phyloP scores from a whole-genome alignment of 2,888 invertebrate genomes.

The Schrankia costaestrigalis region DNA sequence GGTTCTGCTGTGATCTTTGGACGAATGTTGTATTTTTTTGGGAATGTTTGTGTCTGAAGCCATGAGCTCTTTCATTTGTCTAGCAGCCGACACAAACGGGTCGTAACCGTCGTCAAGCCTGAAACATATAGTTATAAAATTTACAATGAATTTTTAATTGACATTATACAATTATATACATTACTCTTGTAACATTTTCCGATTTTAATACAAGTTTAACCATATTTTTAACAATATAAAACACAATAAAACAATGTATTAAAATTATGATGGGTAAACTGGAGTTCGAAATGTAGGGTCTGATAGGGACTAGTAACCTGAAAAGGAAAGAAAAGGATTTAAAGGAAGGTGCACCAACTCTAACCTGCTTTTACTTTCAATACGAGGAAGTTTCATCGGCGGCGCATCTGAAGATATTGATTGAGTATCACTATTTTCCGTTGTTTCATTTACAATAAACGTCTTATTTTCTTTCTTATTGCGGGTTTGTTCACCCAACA shows the following conservation, averaged over 20 bases:
- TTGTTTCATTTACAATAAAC: conserved; percentile 54
- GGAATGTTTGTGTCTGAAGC: conserved; percentile 82
- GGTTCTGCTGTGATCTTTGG: conserved; percentile 69
- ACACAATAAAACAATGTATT: too few relatives aligned
- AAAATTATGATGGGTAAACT: too few relatives aligned
- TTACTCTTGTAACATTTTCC: too few relatives aligned
- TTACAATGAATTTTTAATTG: too few relatives aligned
- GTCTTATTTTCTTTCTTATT: conserved; percentile 54
- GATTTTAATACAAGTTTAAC: too few relatives aligned
- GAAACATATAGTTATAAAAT: conserved; percentile 42
- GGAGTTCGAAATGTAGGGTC: too few relatives aligned
- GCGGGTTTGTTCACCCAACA: conserved; percentile 55
- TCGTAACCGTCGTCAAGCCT: conserved; percentile 83
- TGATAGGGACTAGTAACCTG: too few relatives aligned
- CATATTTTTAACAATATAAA: too few relatives aligned
- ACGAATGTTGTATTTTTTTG: conserved; percentile 61
- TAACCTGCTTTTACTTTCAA: conserved; percentile 70
- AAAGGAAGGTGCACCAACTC: conserved; percentile 38
- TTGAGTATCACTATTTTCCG: conserved; percentile 54
- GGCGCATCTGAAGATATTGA: conserved; percentile 62
- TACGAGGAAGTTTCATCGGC: conserved; percentile 69
- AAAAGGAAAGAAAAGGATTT: not conserved
- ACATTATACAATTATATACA: too few relatives aligned
- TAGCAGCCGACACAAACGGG: conserved; percentile 89
- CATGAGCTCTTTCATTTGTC: conserved; percentile 90